Evolutionary conservation across 2,797 vertebrate genomes (phyloP).

Genomic region (Molossus molossus): DNA sequence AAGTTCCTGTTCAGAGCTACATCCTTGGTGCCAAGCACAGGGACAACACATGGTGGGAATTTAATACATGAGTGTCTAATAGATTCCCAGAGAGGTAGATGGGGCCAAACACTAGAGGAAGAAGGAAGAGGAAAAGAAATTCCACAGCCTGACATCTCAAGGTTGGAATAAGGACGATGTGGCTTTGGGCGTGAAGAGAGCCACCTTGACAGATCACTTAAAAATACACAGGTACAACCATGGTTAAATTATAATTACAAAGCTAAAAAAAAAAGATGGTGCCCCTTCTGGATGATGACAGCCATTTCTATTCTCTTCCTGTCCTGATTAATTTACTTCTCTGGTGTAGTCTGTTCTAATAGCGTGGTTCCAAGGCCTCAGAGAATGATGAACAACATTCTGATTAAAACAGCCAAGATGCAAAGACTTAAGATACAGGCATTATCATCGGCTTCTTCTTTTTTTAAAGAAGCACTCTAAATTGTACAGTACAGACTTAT

Average conservation of each 20-base stretch:
- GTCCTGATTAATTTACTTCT: neutral
- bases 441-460: neutral
- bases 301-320: conserved; percentile 22
- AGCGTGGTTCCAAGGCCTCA: neutral
- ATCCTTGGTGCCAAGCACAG: neutral
- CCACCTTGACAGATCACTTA: neutral
- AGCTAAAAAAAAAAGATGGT: neutral
- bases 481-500: conserved; percentile 59
- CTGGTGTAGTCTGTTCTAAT: conserved; percentile 73
- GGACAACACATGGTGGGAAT: neutral
- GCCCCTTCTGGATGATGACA: neutral
- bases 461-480: conserved; percentile 58
- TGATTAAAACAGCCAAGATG: conserved; percentile 65
- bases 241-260: neutral
- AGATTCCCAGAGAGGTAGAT: neutral
- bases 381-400: conserved; percentile 71
- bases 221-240: neutral
- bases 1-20: neutral
- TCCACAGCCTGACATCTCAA: neutral
- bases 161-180: neutral
- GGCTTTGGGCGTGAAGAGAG: neutral
- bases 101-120: neutral
- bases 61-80: neutral
- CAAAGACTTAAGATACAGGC: conserved; percentile 74
- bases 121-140: neutral